Conservation (phyloP, 2,113 vertebrate species). For the Tichodroma muraria region DNA sequence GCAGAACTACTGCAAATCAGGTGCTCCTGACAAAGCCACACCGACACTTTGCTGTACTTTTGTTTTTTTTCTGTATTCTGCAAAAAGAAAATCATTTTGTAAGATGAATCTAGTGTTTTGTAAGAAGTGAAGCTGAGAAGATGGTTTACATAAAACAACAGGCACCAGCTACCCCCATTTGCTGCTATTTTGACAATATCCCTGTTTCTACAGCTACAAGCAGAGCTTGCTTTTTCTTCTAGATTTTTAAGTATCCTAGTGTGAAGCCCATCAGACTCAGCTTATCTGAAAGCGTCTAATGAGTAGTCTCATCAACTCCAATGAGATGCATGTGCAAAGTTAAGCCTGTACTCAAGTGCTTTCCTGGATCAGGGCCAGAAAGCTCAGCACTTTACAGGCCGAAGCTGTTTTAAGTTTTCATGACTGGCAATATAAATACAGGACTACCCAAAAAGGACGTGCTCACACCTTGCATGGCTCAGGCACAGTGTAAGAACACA, state of each 20-base stretch:
- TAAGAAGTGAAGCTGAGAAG: neutral
- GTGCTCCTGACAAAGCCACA: neutral
- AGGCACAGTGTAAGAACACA: neutral
- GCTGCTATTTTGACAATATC: neutral
- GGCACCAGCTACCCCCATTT: neutral
- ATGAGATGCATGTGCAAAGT: conserved; percentile 29
- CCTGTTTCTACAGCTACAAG: neutral
- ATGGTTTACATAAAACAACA: neutral
- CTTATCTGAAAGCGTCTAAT: conserved; percentile 40
- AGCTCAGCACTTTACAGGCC: neutral
- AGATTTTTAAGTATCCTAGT: neutral
- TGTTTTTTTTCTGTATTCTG: neutral
- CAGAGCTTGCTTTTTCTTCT: neutral
- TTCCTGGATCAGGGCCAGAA: conserved; percentile 25
- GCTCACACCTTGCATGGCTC: neutral
- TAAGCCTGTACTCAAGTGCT: conserved; percentile 39
- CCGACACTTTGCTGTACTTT: neutral
- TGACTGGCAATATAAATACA: neutral
- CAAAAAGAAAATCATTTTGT: neutral
- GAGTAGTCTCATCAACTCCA: conserved; percentile 13
- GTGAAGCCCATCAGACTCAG: conserved; percentile 23
- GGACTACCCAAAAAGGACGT: neutral
- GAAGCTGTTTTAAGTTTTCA: neutral
- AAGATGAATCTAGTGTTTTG: neutral
- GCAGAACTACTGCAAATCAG: neutral